Evolutionary conservation across 1,140 invertebrate species (phyloP).

Genomic region (Sesamia nonagrioides): DNA sequence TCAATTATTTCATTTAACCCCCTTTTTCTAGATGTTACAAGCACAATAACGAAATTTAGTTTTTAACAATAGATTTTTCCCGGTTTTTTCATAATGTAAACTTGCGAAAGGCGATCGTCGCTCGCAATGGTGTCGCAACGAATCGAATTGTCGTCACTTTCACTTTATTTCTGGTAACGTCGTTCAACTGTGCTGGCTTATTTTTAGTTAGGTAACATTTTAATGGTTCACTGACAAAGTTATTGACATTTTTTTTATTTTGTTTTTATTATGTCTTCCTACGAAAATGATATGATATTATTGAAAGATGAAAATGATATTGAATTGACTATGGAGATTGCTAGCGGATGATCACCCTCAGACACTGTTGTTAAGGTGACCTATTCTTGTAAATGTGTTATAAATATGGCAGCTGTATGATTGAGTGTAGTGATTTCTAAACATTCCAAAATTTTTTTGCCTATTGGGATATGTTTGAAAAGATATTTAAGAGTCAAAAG

Average conservation of each 20-base stretch:
- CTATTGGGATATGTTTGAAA: constrained; percentile 27
- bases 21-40: constrained; percentile 5
- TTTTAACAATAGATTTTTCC: constrained; percentile 4
- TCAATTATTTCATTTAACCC: not conserved
- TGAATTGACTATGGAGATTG: not conserved
- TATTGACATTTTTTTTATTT: not conserved
- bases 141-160: constrained; percentile 26
- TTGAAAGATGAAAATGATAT: constrained; percentile 9
- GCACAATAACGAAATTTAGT: constrained; percentile 3
- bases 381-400: constrained; percentile 13
- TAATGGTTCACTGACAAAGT: not conserved
- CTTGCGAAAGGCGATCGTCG: constrained; percentile 31
- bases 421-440: constrained; percentile 22
- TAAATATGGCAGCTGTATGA: constrained; percentile 17
- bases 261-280: constrained; percentile 17
- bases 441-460: constrained; percentile 49
- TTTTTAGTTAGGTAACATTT: constrained; percentile 34
- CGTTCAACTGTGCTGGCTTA: constrained; percentile 10
- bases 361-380: constrained; percentile 11
- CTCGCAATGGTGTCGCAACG: constrained; percentile 22
- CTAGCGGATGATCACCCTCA: constrained; percentile 6
- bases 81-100: constrained; percentile 9
- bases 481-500: constrained; percentile 43
- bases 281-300: not conserved
- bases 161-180: constrained; percentile 24